Conservation (phyloP, 1,140 invertebrate genomes). For the Bombus sibiricus region DNA sequence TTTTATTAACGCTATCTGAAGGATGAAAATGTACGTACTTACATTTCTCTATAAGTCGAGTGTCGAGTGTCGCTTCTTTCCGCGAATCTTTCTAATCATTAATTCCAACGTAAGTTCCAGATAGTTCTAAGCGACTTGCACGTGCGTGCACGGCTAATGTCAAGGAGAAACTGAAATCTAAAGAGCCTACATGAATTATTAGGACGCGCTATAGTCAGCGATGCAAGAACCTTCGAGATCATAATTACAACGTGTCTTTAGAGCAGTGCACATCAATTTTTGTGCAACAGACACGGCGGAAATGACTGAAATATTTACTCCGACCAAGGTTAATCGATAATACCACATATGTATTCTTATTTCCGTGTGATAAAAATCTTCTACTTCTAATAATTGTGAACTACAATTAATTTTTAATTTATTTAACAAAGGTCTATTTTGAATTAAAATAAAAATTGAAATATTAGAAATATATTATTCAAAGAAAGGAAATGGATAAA, state of each 20-base stretch:
- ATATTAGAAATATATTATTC: not conserved
- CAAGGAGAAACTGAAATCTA: slow-evolving; percentile 15
- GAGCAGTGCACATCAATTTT: not conserved
- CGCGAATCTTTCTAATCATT: not conserved
- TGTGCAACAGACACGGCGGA: not conserved
- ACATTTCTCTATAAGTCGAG: not conserved
- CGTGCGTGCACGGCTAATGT: not conserved
- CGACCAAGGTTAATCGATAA: slow-evolving; percentile 12
- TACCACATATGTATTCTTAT: not conserved
- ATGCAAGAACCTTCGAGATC: slow-evolving; percentile 7
- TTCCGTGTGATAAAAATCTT: no score
- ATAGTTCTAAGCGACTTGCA: not conserved
- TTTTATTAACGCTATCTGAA: not conserved
- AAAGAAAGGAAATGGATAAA: not conserved
- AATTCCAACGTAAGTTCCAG: not conserved
- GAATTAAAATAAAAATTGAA: not conserved
- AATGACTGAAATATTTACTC: slow-evolving; percentile 2
- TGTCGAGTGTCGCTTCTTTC: not conserved
- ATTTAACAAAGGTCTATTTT: not conserved
- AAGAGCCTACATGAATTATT: slow-evolving; percentile 38
- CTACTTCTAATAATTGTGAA: not conserved
- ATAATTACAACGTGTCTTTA: not conserved
- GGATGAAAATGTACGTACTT: not conserved
- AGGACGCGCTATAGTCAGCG: slow-evolving; percentile 2
- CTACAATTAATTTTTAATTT: not conserved